Base-by-base conservation (phyloP, 2,797 vertebrate species). In the Basileuterus tristriatus region DNA sequence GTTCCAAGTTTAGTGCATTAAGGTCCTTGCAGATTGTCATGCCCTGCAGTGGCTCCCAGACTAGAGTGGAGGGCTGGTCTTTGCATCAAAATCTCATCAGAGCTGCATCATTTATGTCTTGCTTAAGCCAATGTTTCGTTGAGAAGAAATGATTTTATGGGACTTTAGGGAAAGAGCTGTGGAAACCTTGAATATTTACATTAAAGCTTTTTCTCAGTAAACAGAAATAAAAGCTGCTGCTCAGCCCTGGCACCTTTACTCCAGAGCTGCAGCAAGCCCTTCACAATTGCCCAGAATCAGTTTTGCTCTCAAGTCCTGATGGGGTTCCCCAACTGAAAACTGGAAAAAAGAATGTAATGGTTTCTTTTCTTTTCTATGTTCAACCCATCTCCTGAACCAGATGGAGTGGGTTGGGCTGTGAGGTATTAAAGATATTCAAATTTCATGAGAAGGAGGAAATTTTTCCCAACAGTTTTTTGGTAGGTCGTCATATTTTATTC, bases 361-460 rank as follows among this genome's bases (percentile, higher is more conserved):
- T 50, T 81, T 39, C 37, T 82, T 82, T 88, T 39, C 26, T 21
- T 65, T 62, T 71, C 23, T 74, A 2, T 74, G 29, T 87, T 94
- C 82, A 69, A 65, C 37, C 47, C 71, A 92, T 18, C 19, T 77
- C 47, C 71, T 87, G 88, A 86, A 59, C 67, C 78, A 82, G 75
- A 90, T 88, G 82, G 91, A 92, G 81, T 50, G 60, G 85, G 50
- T 29, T 91, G 47, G 64, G 52, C 87, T 89, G 80, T 80, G 74
- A 82, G 47, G 41, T 70, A 71, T 71, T 93, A 86, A 91, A 90
- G 70, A 79, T 41, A 95, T 19, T 80, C 49, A 74, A 26, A 91
- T 77, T 90, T 80, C 70, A 41, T 36, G 81, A 59, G 68, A 68
- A 82, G 15, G 24, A 22, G 15, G 47, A 77, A 46, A 62, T 34